phyloP scores from a whole-genome alignment of 2,113 vertebrate genomes.

The Tupaia tana region DNA sequence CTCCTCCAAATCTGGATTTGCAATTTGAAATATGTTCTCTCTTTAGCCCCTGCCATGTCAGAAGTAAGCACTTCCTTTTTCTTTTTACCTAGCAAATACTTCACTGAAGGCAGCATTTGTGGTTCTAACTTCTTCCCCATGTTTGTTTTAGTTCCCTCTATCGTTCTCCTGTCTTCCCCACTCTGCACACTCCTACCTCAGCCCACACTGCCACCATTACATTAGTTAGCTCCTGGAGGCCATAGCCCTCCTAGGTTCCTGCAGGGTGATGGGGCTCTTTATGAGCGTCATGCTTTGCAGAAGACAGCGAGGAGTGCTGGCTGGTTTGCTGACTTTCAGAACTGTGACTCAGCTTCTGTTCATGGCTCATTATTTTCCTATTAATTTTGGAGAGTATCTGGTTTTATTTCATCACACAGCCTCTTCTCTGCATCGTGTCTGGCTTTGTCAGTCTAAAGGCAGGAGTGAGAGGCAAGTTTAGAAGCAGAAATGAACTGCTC shows the following conservation, averaged over 20 bases:
- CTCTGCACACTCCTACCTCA: neutral
- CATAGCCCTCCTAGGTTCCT: neutral
- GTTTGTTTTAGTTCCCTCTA: neutral
- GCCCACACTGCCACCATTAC: neutral
- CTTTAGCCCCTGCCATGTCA: slow-evolving; percentile 5
- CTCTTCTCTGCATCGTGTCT: neutral
- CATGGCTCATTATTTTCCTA: neutral
- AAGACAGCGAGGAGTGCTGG: neutral
- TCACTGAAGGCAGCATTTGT: neutral
- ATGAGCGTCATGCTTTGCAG: accelerated
- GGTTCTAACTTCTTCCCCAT: slow-evolving; percentile 29
- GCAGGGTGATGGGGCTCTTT: neutral
- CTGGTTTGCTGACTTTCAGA: neutral
- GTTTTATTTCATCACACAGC: neutral
- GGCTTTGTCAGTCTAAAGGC: neutral
- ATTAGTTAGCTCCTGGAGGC: neutral
- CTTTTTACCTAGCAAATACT: slow-evolving; percentile 37
- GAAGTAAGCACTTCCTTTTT: slow-evolving; percentile 8
- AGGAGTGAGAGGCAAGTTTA: neutral
- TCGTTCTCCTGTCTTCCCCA: neutral
- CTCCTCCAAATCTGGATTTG: neutral
- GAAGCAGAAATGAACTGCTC: neutral
- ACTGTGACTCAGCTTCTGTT: neutral
- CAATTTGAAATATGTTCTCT: neutral
- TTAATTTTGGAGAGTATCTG: neutral